These are phyloP conservation scores for Gymnosoma rotundatum DNA, from an alignment of 2,888 invertebrate species.

Conservation along the genomic window DNA sequence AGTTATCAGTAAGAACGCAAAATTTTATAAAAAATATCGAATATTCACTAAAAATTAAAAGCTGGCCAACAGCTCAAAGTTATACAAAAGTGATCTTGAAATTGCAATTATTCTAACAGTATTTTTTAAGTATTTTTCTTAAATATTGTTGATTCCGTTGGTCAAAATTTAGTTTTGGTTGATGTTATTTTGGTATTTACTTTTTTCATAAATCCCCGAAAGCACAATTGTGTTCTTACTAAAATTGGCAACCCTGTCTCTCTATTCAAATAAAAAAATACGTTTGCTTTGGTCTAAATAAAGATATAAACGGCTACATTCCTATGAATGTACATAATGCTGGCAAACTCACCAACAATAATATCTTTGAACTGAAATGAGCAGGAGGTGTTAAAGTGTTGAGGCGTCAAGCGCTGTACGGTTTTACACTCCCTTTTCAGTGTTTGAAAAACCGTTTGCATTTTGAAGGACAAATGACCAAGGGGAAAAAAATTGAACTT, in stretches of 20 bases:
- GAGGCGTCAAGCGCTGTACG: conserved; percentile 2
- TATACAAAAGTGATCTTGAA: too few species aligned
- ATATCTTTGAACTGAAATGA: conserved; percentile 8
- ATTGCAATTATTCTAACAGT: too few species aligned
- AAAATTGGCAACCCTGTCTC: background rate
- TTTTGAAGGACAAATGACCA: conserved; percentile 62
- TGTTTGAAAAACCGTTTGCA: conserved; percentile 13
- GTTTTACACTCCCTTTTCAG: background rate
- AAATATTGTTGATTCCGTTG: too few species aligned
- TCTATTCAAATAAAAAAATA: background rate
- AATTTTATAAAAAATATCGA: too few species aligned
- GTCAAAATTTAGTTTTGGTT: too few species aligned
- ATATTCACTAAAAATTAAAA: too few species aligned
- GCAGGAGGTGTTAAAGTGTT: background rate
- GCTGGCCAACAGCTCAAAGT: too few species aligned
- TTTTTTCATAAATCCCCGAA: background rate
- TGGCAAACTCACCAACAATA: conserved; percentile 13
- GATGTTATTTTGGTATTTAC: too few species aligned
- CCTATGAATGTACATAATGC: background rate
- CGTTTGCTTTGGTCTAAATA: conserved; percentile 29
- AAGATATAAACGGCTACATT: conserved; percentile 41
- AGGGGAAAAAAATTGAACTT: conserved; percentile 36
- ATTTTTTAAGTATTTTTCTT: too few species aligned
- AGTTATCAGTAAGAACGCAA: too few species aligned
- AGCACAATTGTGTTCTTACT: background rate